Percentiles rank a stretch among this genome's conserved stretches.
Conservation (phyloP, 2,797 vertebrate genomes). For the Meda fulgida region DNA sequence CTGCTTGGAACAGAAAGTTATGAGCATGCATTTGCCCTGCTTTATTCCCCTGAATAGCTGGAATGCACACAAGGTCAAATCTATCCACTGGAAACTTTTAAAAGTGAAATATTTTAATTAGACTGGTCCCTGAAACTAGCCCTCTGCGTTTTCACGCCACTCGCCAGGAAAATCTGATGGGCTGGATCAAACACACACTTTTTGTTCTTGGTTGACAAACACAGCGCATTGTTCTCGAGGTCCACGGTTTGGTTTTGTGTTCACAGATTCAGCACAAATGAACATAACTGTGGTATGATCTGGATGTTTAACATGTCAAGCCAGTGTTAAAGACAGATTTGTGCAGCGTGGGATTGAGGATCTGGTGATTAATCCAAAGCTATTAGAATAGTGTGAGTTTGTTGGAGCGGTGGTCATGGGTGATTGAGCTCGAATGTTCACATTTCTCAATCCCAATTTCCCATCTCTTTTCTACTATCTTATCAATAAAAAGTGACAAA, state of each 20-base stretch:
- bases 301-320: not conserved
- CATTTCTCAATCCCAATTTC: not conserved
- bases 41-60: slow-evolving; percentile 44
- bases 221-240: slow-evolving; percentile 5
- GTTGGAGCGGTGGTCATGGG: not conserved
- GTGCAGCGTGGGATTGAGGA: not conserved
- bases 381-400: not conserved
- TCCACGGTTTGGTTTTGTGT: slow-evolving; percentile 22
- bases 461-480: not conserved
- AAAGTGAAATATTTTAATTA: slow-evolving; percentile 49
- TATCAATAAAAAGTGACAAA: not conserved
- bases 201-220: slow-evolving; percentile 31
- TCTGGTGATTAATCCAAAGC: not conserved
- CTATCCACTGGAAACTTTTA: slow-evolving; percentile 47
- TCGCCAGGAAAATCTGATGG: slow-evolving; percentile 50
- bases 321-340: not conserved
- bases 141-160: not conserved
- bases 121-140: slow-evolving; percentile 34
- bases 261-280: slow-evolving; percentile 26
- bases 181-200: not conserved
- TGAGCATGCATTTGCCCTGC: slow-evolving; percentile 25
- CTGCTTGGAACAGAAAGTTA: slow-evolving; percentile 35
- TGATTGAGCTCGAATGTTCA: not conserved
- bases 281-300: slow-evolving; percentile 14
- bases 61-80: slow-evolving; percentile 45